Conservation (phyloP, 2,797 vertebrate genomes). For the Netta rufina region DNA sequence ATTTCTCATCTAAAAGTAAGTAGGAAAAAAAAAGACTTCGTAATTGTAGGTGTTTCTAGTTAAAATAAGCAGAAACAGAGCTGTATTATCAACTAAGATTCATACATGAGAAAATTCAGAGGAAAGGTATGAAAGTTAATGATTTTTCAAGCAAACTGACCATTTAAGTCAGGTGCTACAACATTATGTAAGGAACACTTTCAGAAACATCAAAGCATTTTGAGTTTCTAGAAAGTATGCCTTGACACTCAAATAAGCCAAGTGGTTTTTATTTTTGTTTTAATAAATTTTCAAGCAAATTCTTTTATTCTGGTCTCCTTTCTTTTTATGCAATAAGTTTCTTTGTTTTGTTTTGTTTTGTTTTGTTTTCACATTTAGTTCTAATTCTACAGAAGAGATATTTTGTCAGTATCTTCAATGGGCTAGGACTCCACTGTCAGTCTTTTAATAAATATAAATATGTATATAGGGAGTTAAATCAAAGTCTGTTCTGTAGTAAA, state of each 20-base stretch:
- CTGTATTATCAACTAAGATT: neutral
- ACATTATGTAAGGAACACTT: neutral
- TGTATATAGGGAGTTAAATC: neutral
- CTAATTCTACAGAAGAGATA: neutral
- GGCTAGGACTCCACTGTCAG: neutral
- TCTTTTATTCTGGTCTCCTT: neutral
- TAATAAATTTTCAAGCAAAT: neutral
- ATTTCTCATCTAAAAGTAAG: neutral
- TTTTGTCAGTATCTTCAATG: neutral
- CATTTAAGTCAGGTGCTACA: neutral
- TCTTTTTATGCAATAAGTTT: neutral
- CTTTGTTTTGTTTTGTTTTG: neutral
- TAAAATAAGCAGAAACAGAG: neutral
- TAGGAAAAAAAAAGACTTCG: accelerated
- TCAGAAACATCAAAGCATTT: neutral
- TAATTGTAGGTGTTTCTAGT: neutral
- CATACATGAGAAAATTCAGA: neutral
- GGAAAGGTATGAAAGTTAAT: neutral
- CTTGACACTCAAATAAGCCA: neutral
- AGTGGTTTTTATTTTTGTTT: neutral
- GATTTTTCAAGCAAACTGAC: neutral
- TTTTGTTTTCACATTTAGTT: neutral
- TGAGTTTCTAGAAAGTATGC: accelerated
- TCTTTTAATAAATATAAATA: neutral
- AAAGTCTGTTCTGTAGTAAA: neutral